These are phyloP conservation scores for Conops quadrifasciatus DNA, from an alignment of 2,888 invertebrate species.

Conservation along the genomic window DNA sequence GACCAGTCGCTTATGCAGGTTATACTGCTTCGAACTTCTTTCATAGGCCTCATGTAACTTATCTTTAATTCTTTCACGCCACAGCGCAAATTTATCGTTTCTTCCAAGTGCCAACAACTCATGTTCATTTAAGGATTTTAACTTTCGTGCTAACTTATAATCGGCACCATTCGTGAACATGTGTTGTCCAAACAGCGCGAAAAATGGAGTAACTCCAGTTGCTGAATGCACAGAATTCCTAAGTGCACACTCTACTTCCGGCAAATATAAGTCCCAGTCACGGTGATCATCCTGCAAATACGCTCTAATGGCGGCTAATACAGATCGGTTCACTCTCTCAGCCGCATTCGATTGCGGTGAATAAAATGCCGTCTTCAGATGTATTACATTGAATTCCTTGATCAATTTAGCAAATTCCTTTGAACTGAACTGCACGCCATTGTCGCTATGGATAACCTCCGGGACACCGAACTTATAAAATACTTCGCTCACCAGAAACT, in stretches of 20 bases:
- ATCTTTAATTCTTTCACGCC: too few relatives aligned
- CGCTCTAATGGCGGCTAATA: too few relatives aligned
- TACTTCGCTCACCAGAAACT: background rate
- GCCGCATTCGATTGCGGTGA: too few relatives aligned
- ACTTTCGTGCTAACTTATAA: slow-evolving; percentile 31
- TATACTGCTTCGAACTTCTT: background rate
- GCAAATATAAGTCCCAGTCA: slow-evolving; percentile 3
- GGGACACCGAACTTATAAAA: too few relatives aligned
- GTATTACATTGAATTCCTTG: background rate
- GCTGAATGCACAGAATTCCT: slow-evolving; percentile 22
- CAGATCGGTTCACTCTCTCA: too few relatives aligned
- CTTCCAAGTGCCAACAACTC: background rate
- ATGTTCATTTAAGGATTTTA: background rate
- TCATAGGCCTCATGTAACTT: background rate
- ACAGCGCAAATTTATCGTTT: background rate
- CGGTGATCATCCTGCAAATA: background rate
- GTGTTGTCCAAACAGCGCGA: slow-evolving; percentile 27
- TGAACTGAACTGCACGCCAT: background rate
- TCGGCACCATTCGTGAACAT: slow-evolving; percentile 24
- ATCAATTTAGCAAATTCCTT: slow-evolving; percentile 12
- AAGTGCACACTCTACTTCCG: slow-evolving; percentile 29
- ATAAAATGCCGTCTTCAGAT: background rate
- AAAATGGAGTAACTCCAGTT: slow-evolving; percentile 32
- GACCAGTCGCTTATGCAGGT: background rate
- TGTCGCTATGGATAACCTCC: too few relatives aligned